A percentile compares a stretch with the other conserved stretches of the same genome.
Conservation (phyloP, 1,140 invertebrate species). For the Theocolax elegans region DNA sequence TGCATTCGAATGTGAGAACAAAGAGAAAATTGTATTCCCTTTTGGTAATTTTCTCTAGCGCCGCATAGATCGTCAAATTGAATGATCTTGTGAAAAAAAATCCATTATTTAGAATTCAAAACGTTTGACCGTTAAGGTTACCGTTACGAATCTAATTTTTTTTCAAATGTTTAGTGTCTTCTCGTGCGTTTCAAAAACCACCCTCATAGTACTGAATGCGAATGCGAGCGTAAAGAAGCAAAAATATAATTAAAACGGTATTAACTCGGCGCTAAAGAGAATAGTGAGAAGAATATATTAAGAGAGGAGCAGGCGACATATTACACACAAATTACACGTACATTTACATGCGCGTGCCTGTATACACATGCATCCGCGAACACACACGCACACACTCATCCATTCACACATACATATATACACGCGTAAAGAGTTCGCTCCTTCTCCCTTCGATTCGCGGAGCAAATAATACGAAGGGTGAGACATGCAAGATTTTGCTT, state of each 20-base stretch:
- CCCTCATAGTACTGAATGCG: not conserved
- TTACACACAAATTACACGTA: no score
- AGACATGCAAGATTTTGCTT: constrained; percentile 19
- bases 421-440: constrained; percentile 39
- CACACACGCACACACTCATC: no score
- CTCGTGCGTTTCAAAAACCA: not conserved
- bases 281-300: constrained; percentile 24
- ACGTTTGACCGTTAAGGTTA: constrained; percentile 6
- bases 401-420: constrained; percentile 40
- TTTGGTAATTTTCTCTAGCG: not conserved
- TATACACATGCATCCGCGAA: no score
- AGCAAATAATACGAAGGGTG: constrained; percentile 15
- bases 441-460: constrained; percentile 39
- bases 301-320: constrained; percentile 21
- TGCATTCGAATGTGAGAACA: not conserved
- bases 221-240: not conserved
- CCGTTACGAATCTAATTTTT: no score
- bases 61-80: constrained; percentile 4
- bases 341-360: no score
- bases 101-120: not conserved
- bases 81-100: not conserved
- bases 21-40: constrained; percentile 2
- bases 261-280: constrained; percentile 14
- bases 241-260: constrained; percentile 5
- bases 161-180: not conserved